Evolutionary conservation across 2,888 invertebrate species (phyloP), one percentile per base, ranked within the genome.

Genomic region (Sturmia bella): DNA sequence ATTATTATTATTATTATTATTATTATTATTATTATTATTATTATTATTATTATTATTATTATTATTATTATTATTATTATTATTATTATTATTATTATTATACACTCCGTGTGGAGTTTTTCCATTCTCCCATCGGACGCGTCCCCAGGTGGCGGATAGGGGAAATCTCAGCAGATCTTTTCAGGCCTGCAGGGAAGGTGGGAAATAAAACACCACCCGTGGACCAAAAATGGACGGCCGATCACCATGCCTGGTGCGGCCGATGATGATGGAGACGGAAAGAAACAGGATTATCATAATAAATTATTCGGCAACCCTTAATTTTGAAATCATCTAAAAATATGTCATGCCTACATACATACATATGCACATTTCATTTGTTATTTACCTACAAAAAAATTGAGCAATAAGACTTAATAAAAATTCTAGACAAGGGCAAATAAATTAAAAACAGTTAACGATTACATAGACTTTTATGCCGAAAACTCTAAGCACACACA

Each of bases 381-480:
- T 13, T 19, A 19, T 57, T 57, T 61, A 48, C 19, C 12, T 6
- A 15, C 45, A 13, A 12, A 73, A 39, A 70, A 50, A 48, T 6
- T 11, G 24, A 50, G 54, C 1, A 15, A n/a, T 7, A 63, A 45
- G 21, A 54, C 13, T 57, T 57, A 57, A 63, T 56, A n/a, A 37
- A 41, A 19, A 54, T 68, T 61, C 19, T 66, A 45, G 66, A 57
- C 79, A 79, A 74, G 73, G 68, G 72, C 73, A 73, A 54, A 79
- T 73, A 24, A 68, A 73, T 68, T 57, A 45, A 79, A 59, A 45
- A 19, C 19, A 56, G 27, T 43, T 15, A 41, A 73, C 7, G 21
- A n/a, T 19, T 59, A 24, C 24, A 7, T 43, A 41, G 6, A 39
- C n/a, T 45, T 15, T 45, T 21, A 3, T 9, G 9, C 5, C 32